Conservation (phyloP, 2,113 vertebrate genomes). For the Salminus brasiliensis region DNA sequence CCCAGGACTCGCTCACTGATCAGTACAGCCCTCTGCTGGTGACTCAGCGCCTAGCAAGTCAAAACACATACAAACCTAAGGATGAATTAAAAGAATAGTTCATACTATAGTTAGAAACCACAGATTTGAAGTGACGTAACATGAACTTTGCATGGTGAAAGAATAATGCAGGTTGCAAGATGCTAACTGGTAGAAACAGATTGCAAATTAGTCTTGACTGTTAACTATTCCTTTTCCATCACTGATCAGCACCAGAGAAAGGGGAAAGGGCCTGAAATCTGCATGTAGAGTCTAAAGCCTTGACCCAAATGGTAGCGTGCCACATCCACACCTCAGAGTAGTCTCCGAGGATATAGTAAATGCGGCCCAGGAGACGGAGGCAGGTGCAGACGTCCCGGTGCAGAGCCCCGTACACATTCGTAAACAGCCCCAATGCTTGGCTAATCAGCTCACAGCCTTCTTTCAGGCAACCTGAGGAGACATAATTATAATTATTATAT, state of each 20-base stretch:
- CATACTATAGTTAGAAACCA: too few relatives aligned
- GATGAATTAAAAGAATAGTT: too few relatives aligned
- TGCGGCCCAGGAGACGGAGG: constrained; percentile 87
- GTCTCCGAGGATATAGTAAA: constrained; percentile 92
- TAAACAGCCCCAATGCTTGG: constrained; percentile 91
- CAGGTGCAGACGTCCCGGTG: constrained; percentile 91
- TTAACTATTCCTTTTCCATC: too few relatives aligned
- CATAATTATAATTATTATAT: too few relatives aligned
- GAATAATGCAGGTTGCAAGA: too few relatives aligned
- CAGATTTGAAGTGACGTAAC: too few relatives aligned
- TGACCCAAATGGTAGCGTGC: background rate
- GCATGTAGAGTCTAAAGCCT: background rate
- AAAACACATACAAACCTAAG: constrained; percentile 20
- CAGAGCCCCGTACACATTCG: constrained; percentile 91
- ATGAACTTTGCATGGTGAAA: too few relatives aligned
- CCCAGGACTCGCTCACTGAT: constrained; percentile 90
- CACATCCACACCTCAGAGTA: constrained; percentile 82
- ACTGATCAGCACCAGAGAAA: too few relatives aligned
- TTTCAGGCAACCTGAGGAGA: constrained; percentile 83
- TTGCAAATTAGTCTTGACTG: too few relatives aligned
- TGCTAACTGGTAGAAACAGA: too few relatives aligned
- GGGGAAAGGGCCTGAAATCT: too few relatives aligned
- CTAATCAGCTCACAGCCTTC: constrained; percentile 88
- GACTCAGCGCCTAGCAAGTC: constrained; percentile 82
- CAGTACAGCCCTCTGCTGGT: constrained; percentile 92